Conservation (phyloP, 1,140 invertebrate genomes). For the Drosophila novamexicana region DNA sequence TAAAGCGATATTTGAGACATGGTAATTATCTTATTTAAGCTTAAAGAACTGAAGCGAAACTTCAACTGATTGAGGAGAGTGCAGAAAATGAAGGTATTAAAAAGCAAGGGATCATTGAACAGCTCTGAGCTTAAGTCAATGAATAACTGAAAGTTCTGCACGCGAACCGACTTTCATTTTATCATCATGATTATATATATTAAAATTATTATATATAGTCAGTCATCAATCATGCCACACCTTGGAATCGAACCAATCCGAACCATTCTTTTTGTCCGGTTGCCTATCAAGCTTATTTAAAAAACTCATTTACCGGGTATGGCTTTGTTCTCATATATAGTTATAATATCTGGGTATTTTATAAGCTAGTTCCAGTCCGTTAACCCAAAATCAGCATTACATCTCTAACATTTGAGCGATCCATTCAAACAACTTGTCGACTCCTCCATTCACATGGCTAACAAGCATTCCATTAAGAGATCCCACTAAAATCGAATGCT, state of each 20-base stretch:
- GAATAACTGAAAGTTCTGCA: not conserved
- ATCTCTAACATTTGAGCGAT: not conserved
- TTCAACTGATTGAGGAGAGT: not conserved
- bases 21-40: conserved; percentile 39
- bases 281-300: no score
- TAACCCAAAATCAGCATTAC: not conserved
- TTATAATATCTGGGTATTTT: no score
- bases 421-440: not conserved
- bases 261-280: no score
- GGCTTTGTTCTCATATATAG: no score
- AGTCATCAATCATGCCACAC: no score
- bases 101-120: not conserved
- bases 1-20: conserved; percentile 28
- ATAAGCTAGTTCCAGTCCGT: no score
- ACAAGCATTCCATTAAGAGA: conserved; percentile 25
- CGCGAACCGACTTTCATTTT: not conserved
- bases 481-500: conserved; percentile 20
- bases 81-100: not conserved
- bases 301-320: no score
- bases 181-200: no score
- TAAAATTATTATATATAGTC: no score
- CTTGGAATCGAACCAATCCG: no score
- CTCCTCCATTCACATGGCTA: not conserved
- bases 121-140: not conserved
- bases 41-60: not conserved